A percentile compares a stretch with the other conserved stretches of the same genome.
Conservation (phyloP, 2,113 vertebrate species). For the Brachypodius melanocephalos region DNA sequence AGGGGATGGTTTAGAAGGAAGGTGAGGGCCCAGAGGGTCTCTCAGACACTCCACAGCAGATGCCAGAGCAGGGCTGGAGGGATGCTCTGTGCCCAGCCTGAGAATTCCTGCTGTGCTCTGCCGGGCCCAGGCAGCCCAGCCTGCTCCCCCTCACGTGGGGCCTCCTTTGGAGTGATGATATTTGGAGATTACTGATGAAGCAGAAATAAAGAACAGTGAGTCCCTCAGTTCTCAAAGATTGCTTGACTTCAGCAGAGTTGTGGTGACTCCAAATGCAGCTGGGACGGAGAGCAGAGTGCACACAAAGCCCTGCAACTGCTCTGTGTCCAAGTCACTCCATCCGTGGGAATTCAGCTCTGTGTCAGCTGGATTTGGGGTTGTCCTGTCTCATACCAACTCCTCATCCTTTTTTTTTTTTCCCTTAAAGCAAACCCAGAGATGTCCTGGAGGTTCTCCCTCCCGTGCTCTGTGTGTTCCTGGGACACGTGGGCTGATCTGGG, state of each 20-base stretch:
- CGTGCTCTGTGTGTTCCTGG: neutral
- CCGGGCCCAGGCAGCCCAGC: neutral
- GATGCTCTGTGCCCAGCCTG: neutral
- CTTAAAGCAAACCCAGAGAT: neutral
- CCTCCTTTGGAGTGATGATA: neutral
- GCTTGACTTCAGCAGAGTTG: neutral
- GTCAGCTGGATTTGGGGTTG: neutral
- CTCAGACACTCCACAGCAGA: neutral
- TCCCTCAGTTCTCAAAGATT: neutral
- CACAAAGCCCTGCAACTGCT: neutral
- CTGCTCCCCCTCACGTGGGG: neutral
- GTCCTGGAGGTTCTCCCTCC: fast-evolving
- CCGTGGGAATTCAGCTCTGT: fast-evolving
- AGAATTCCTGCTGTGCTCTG: fast-evolving
- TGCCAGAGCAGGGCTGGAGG: neutral
- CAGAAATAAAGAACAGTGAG: neutral
- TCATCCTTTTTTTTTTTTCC: fast-evolving
- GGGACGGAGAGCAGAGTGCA: neutral
- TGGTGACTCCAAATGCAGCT: neutral
- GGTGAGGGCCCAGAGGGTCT: neutral
- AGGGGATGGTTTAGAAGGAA: neutral
- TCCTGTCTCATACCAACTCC: neutral
- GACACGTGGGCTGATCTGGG: neutral
- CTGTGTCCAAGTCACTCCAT: fast-evolving
- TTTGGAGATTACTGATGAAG: neutral